Conservation (phyloP, 2,797 vertebrate genomes). For the Premnoplex brunnescens region DNA sequence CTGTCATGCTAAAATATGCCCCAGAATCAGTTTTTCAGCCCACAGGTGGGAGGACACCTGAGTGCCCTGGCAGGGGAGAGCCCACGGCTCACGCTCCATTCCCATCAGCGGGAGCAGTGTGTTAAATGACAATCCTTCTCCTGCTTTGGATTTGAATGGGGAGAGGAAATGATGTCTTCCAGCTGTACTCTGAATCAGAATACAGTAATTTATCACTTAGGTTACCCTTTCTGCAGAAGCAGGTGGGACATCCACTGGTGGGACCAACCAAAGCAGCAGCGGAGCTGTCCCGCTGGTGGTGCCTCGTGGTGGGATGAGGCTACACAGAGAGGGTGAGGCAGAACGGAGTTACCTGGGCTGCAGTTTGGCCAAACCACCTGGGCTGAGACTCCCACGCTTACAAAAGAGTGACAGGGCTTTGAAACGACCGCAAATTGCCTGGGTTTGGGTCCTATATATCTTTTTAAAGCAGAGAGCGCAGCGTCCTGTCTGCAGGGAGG, state of each 20-base stretch:
- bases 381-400: not conserved
- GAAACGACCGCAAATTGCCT: accelerated
- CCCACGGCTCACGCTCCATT: not conserved
- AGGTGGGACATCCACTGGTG: accelerated
- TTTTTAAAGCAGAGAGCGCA: not conserved
- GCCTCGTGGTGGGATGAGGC: not conserved
- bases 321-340: not conserved
- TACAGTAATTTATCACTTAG: not conserved
- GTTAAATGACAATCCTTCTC: not conserved
- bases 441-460: not conserved
- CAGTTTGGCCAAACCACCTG: not conserved
- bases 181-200: not conserved
- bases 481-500: not conserved
- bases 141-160: not conserved
- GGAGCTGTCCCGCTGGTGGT: not conserved
- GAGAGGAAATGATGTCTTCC: not conserved
- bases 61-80: not conserved
- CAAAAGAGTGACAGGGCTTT: not conserved
- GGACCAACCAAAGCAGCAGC: not conserved
- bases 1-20: not conserved
- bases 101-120: not conserved
- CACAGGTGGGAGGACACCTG: too few relatives aligned
- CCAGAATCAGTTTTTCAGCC: not conserved
- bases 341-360: not conserved
- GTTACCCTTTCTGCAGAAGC: not conserved